Conservation (phyloP, 2,888 invertebrate genomes). For the Mythimna ferrago region DNA sequence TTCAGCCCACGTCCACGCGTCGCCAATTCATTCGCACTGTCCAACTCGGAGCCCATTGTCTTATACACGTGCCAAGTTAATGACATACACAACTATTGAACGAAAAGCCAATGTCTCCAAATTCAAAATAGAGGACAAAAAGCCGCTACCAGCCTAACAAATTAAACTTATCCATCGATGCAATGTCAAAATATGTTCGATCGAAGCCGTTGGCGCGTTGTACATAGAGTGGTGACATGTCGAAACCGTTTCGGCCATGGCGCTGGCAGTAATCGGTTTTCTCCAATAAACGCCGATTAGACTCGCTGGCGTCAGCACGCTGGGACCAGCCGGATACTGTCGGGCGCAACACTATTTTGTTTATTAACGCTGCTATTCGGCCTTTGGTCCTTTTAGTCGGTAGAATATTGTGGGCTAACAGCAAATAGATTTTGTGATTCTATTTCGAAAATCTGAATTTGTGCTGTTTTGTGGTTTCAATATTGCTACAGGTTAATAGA, state of each 20-base stretch:
- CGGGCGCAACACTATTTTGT: conserved; percentile 62
- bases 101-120: conserved; percentile 8
- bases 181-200: conserved; percentile 62
- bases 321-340: conserved; percentile 78
- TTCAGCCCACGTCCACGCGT: not conserved
- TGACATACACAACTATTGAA: conserved; percentile 15
- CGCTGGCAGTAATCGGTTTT: conserved; percentile 87
- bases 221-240: conserved; percentile 83
- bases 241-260: conserved; percentile 85
- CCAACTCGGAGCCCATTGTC: conserved; percentile 17
- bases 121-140: conserved; percentile 22
- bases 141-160: conserved; percentile 36
- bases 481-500: not conserved
- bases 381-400: conserved; percentile 24
- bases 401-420: conserved; percentile 1
- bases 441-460: conserved; percentile 5
- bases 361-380: conserved; percentile 55
- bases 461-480: not conserved
- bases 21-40: conserved; percentile 12
- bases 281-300: conserved; percentile 91
- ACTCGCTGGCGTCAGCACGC: conserved; percentile 90
- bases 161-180: conserved; percentile 46
- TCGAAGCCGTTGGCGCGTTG: conserved; percentile 41
- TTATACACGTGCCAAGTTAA: conserved; percentile 26
- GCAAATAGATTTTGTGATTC: not conserved